phyloP scores from a whole-genome alignment of 2,797 vertebrate species.

The Fistularia commersonii region DNA sequence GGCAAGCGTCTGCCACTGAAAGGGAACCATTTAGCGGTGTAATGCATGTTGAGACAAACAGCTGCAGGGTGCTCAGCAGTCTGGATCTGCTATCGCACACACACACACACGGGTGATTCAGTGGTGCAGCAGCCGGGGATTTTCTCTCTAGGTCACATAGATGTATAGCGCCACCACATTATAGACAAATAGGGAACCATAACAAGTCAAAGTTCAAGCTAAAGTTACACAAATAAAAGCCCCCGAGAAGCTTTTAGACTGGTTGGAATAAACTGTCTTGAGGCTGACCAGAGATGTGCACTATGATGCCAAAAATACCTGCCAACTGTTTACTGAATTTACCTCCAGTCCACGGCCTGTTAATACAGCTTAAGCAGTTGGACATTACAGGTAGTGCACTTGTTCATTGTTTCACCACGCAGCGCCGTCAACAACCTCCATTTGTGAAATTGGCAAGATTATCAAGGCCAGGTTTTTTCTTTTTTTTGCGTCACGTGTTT shows the following conservation, averaged over 20 bases:
- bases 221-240: conserved; percentile 19
- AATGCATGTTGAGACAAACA: conserved; percentile 76
- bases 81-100: conserved; percentile 70
- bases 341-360: conserved; percentile 17
- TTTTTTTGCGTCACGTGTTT: background rate
- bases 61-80: conserved; percentile 72
- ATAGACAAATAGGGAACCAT: conserved; percentile 41
- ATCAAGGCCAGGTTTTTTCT: conserved; percentile 14
- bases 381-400: conserved; percentile 36
- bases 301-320: conserved; percentile 27
- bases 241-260: conserved; percentile 9
- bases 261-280: conserved; percentile 21
- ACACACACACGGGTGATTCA: conserved; percentile 64
- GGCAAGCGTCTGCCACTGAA: conserved; percentile 67
- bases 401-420: conserved; percentile 43
- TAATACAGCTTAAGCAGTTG: conserved; percentile 37
- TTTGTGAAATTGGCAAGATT: conserved; percentile 62
- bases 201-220: conserved; percentile 35
- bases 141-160: conserved; percentile 43
- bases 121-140: conserved; percentile 42
- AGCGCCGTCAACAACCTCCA: conserved; percentile 47
- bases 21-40: conserved; percentile 69
- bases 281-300: conserved; percentile 25
- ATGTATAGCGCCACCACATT: conserved; percentile 50
- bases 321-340: conserved; percentile 18